Percentiles rank a stretch among this genome's conserved stretches.
These are phyloP conservation scores for Plodia interpunctella DNA, from an alignment of 1,140 invertebrate species.

Conservation along the genomic window DNA sequence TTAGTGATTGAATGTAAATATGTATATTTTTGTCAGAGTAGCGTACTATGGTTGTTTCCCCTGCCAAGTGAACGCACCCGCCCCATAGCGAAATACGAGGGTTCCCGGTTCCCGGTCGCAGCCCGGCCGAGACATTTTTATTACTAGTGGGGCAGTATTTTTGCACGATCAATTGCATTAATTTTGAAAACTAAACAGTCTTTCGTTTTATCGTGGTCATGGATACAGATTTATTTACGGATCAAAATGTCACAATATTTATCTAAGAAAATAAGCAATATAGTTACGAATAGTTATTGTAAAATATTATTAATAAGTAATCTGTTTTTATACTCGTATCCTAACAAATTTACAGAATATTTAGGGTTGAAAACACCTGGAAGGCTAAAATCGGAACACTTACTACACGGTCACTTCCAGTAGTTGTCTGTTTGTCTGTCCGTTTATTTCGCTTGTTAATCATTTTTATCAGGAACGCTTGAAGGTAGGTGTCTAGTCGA, in stretches of 20 bases:
- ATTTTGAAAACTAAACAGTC: neutral
- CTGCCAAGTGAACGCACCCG: constrained; percentile 31
- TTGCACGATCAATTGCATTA: constrained; percentile 14
- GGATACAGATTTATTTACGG: neutral
- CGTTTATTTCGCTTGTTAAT: no score
- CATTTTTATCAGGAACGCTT: no score
- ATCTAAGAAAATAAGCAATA: no score
- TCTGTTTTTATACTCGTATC: no score
- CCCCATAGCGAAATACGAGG: constrained; percentile 58
- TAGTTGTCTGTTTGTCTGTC: no score
- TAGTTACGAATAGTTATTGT: no score
- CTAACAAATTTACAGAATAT: no score
- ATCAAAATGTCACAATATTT: neutral
- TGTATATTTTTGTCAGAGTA: constrained; percentile 15
- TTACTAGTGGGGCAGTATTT: constrained; percentile 32
- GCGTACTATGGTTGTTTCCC: constrained; percentile 28
- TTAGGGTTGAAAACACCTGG: no score
- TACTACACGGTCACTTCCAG: no score
- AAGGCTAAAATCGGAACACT: no score
- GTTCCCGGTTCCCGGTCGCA: constrained; percentile 35
- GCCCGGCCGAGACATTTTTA: constrained; percentile 35
- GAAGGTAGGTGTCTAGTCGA: no score
- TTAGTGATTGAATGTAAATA: constrained; percentile 17
- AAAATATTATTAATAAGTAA: no score
- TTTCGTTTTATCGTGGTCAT: neutral